These are phyloP conservation scores for Lordiphosa andalusiaca DNA, from an alignment of 2,888 invertebrate genomes.

Conservation along the genomic window DNA sequence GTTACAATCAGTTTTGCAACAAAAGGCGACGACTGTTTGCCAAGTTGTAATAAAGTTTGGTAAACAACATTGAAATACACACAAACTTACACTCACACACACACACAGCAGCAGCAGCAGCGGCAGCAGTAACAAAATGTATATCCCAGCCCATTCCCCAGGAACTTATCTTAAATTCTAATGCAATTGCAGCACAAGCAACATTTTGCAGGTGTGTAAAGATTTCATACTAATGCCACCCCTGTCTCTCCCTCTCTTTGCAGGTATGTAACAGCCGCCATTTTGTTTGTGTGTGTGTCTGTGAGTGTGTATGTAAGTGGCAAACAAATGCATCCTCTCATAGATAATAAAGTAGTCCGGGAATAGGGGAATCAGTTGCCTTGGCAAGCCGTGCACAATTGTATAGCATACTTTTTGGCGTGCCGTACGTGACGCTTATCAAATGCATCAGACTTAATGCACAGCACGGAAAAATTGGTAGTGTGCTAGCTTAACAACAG, in stretches of 20 bases:
- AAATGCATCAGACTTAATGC: constrained; percentile 62
- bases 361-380: constrained; percentile 38
- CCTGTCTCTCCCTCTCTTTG: constrained; percentile 38
- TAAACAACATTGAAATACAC: constrained; percentile 55
- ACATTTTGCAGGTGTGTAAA: constrained; percentile 32
- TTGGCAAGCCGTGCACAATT: constrained; percentile 41
- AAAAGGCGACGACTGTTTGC: constrained; percentile 73
- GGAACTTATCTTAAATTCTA: constrained; percentile 71
- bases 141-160: constrained; percentile 7
- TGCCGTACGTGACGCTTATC: constrained; percentile 69
- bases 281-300: no score
- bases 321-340: constrained; percentile 57
- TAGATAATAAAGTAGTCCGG: constrained; percentile 60
- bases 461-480: constrained; percentile 25
- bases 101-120: no score
- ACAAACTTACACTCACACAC: constrained; percentile 14
- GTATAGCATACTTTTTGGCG: constrained; percentile 54
- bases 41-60: constrained; percentile 72
- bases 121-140: constrained; percentile 22
- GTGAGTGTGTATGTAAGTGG: constrained; percentile 41
- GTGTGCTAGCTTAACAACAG: constrained; percentile 16
- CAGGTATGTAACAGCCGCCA: constrained; percentile 61
- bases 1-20: constrained; percentile 54
- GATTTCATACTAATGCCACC: constrained; percentile 56
- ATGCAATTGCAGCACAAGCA: constrained; percentile 47